These are phyloP conservation scores for Aurelia aurita complex sp. Pacific DNA, from an alignment of 30 jellyfish, hydroid and myxozoan species.

Conservation along the genomic window DNA sequence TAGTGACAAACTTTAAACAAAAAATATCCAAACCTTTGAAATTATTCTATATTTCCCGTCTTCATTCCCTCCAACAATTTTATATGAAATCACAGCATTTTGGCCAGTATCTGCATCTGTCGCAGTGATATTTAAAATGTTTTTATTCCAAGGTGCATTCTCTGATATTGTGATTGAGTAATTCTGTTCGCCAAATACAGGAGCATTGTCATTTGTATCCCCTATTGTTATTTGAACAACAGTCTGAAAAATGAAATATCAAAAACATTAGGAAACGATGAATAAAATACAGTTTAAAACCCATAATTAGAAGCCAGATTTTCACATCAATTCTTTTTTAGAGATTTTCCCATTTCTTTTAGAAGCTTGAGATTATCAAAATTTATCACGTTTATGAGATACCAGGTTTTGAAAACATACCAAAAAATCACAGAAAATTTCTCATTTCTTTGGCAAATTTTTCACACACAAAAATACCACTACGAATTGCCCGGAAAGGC, in stretches of 20 bases:
- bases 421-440: no score
- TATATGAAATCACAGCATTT: constrained; percentile 47
- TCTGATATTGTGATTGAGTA: constrained; percentile 42
- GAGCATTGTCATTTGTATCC: constrained; percentile 86
- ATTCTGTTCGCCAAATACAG: constrained; percentile 48
- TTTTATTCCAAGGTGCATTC: not conserved
- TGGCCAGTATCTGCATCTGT: constrained; percentile 77
- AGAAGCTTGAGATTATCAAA: no score
- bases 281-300: no score
- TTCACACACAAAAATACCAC: no score
- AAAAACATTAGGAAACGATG: not conserved
- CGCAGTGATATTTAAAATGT: constrained; percentile 45
- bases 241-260: constrained; percentile 14
- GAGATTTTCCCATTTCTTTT: no score
- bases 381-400: no score
- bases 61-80: constrained; percentile 69
- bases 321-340: no score
- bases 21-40: not conserved
- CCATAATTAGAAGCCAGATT: no score
- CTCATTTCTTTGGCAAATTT: no score
- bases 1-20: no score
- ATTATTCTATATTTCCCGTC: constrained; percentile 18
- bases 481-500: no score
- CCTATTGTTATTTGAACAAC: constrained; percentile 43
- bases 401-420: no score